Percentiles rank a stretch among this genome's conserved stretches.
Evolutionary conservation across 53 echinoderm and acorn worm genomes (phyloP).

Genomic region (Holothuria leucospilota): DNA sequence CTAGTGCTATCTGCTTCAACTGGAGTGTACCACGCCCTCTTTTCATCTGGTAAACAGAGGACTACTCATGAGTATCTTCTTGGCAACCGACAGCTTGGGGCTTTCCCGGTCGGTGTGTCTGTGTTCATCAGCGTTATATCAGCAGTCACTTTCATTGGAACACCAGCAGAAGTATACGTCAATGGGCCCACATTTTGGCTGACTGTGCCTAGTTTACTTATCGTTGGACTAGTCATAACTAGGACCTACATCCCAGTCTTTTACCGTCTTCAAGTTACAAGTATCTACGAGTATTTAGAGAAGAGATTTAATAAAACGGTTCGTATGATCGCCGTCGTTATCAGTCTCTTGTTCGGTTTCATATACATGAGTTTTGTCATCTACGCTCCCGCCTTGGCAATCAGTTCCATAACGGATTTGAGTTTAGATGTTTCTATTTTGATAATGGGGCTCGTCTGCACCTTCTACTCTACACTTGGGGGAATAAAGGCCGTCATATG

Average conservation of each 20-base stretch:
- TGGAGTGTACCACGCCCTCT: constrained; percentile 31
- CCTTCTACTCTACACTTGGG: constrained; percentile 44
- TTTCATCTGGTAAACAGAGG: constrained; percentile 19
- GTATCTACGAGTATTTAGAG: constrained; percentile 48
- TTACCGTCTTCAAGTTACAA: constrained; percentile 32
- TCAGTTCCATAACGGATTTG: constrained; percentile 35
- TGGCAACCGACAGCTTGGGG: constrained; percentile 44
- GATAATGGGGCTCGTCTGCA: constrained; percentile 29
- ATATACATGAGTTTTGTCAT: constrained; percentile 45
- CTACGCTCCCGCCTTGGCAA: constrained; percentile 44
- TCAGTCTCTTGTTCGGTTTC: constrained; percentile 34
- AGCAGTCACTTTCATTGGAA: constrained; percentile 38
- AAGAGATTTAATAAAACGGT: constrained; percentile 38
- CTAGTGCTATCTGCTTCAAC: constrained; percentile 4
- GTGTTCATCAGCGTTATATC: constrained; percentile 41
- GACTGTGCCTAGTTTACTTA: background rate
- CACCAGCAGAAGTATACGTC: constrained; percentile 34
- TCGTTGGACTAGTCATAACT: constrained; percentile 9
- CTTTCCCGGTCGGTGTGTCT: constrained; percentile 38
- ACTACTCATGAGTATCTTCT: constrained; percentile 43
- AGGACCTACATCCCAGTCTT: constrained; percentile 45
- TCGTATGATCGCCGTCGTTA: background rate
- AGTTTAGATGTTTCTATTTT: constrained; percentile 15
- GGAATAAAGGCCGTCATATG: constrained; percentile 51
- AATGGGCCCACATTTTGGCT: constrained; percentile 52